phyloP scores from a whole-genome alignment of 2,797 vertebrate genomes.

The Sebastiscus albofasciatus region DNA sequence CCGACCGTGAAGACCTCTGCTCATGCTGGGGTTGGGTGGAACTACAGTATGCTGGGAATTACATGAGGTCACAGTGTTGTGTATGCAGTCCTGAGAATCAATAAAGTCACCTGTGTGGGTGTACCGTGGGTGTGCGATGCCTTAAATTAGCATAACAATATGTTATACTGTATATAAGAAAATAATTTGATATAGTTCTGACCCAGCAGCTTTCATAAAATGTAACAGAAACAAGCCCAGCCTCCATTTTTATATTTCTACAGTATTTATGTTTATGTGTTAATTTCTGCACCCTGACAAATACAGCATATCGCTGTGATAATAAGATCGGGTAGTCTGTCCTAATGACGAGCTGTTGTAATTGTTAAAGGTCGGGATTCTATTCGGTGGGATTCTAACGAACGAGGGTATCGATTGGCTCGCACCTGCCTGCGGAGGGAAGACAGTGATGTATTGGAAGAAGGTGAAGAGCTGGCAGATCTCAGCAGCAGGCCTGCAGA shows the following conservation, averaged over 20 bases:
- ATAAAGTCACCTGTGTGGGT: neutral
- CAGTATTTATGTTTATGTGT: neutral
- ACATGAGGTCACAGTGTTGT: neutral
- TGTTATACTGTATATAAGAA: no score
- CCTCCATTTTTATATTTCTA: no score
- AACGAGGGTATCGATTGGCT: constrained; percentile 56
- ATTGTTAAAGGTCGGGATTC: constrained; percentile 16
- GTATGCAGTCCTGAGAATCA: no score
- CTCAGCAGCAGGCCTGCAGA: constrained; percentile 22
- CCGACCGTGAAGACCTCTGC: neutral
- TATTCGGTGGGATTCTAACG: constrained; percentile 32
- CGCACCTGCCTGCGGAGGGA: constrained; percentile 23
- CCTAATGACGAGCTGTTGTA: neutral
- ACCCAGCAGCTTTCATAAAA: neutral
- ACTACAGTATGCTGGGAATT: neutral
- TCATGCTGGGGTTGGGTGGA: neutral
- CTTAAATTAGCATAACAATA: neutral
- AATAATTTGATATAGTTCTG: neutral
- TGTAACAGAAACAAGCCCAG: neutral
- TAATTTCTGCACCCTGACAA: neutral
- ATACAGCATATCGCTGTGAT: neutral
- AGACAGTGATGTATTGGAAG: constrained; percentile 63
- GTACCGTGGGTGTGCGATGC: no score
- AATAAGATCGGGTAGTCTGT: neutral
- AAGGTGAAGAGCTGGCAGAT: constrained; percentile 46